A percentile compares a stretch with the other conserved stretches of the same genome.
These are phyloP conservation scores for Alentia gelatinosa DNA, from an alignment of 2,888 invertebrate genomes.

Conservation along the genomic window DNA sequence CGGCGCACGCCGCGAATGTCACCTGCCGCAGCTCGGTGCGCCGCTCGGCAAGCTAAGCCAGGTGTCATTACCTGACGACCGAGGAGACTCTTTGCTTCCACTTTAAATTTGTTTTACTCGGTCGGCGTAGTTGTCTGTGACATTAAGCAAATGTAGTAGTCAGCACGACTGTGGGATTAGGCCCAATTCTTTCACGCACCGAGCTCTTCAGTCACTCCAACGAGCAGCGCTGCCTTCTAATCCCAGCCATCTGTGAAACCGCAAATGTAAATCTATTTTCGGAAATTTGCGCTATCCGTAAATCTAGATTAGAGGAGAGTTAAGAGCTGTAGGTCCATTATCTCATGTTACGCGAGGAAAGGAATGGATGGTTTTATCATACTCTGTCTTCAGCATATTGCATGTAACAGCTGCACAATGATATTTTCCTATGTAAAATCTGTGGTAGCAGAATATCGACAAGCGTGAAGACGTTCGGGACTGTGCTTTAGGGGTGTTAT, in stretches of 20 bases:
- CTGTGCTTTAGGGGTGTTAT: no score
- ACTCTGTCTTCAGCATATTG: no score
- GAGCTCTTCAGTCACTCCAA: not conserved
- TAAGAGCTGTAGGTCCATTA: not conserved
- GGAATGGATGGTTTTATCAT: no score
- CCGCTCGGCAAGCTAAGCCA: not conserved
- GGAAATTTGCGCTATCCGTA: not conserved
- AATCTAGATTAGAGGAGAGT: not conserved
- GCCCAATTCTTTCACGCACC: not conserved
- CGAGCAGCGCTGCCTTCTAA: not conserved
- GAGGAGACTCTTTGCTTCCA: not conserved
- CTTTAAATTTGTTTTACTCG: not conserved
- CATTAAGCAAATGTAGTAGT: slow-evolving; percentile 17
- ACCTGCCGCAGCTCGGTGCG: not conserved
- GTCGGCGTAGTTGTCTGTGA: not conserved
- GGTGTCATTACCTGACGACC: not conserved
- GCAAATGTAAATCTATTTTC: slow-evolving; percentile 9
- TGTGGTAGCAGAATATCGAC: no score
- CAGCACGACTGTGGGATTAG: not conserved
- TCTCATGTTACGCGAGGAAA: no score
- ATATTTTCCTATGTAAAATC: no score
- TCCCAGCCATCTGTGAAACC: not conserved
- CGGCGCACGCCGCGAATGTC: not conserved
- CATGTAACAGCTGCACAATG: no score
- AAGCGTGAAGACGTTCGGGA: no score